These are phyloP conservation scores for Drosophila equinoxialis DNA, from an alignment of 1,140 invertebrate genomes.

Conservation along the genomic window DNA sequence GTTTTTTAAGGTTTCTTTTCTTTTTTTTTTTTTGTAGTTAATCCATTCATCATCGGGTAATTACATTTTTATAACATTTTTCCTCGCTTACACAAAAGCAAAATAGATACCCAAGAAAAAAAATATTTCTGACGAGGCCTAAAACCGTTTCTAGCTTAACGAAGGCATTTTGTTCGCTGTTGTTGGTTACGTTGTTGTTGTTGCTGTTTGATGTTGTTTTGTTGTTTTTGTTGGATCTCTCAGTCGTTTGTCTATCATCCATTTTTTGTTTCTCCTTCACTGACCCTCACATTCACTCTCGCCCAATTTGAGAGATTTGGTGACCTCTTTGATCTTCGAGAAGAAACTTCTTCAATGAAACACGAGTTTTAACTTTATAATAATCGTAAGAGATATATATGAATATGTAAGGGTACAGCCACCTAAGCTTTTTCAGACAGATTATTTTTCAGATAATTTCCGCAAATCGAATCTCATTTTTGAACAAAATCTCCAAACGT, in stretches of 20 bases:
- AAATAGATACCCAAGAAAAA: conserved; percentile 66
- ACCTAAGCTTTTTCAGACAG: not conserved
- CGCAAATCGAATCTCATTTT: conserved; percentile 65
- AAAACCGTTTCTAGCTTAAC: conserved; percentile 73
- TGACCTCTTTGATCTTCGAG: conserved; percentile 71
- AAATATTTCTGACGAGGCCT: conserved; percentile 47
- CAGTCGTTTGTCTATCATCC: conserved; percentile 62
- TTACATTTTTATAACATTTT: conserved; percentile 82
- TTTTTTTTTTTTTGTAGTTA: conserved; percentile 69
- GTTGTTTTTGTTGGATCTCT: conserved; percentile 14
- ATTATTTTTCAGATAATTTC: conserved; percentile 53
- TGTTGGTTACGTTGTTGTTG: conserved; percentile 11
- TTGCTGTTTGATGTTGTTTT: conserved; percentile 11
- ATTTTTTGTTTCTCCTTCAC: conserved; percentile 47
- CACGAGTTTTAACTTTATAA: conserved; percentile 72
- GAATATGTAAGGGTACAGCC: not conserved
- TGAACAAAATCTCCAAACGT: conserved; percentile 53
- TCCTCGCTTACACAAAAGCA: conserved; percentile 71
- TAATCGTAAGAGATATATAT: conserved; percentile 34
- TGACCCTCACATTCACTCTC: conserved; percentile 36
- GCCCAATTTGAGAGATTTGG: conserved; percentile 71
- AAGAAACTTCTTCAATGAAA: conserved; percentile 65
- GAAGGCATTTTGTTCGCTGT: conserved; percentile 76
- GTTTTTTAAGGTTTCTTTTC: not conserved
- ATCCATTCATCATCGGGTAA: conserved; percentile 82